Percentiles rank a stretch among this genome's conserved stretches.
These are phyloP conservation scores for Elaphurus davidianus DNA, from an alignment of 2,113 vertebrate genomes.

Conservation along the genomic window DNA sequence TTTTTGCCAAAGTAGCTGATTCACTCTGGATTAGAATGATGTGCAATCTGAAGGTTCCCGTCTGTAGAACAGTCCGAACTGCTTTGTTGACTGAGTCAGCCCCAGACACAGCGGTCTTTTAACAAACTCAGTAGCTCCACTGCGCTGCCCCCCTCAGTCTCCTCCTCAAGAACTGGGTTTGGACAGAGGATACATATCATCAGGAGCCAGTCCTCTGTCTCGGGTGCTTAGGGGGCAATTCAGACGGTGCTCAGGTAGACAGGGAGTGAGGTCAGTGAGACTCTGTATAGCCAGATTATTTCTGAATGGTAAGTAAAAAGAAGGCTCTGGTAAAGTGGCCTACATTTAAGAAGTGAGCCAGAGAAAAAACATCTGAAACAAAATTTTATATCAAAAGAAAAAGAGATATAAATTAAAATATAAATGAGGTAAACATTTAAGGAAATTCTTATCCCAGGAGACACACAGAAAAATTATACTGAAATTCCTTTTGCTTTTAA, in stretches of 20 bases:
- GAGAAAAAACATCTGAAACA: not conserved
- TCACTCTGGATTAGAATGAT: not conserved
- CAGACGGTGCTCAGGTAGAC: not conserved
- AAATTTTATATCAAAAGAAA: not conserved
- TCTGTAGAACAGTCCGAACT: not conserved
- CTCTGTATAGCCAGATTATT: not conserved
- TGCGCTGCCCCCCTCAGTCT: rapidly evolving
- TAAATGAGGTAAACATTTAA: not conserved
- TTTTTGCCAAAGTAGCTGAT: not conserved
- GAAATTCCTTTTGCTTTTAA: not conserved
- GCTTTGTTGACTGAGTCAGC: not conserved
- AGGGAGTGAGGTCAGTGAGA: not conserved
- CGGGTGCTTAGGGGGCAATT: too few species aligned
- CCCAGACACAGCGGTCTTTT: not conserved
- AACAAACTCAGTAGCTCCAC: not conserved
- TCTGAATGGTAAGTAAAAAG: not conserved
- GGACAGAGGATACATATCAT: not conserved
- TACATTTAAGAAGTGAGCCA: not conserved
- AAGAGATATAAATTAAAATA: not conserved
- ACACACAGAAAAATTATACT: not conserved
- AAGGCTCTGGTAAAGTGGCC: not conserved
- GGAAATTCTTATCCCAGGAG: not conserved
- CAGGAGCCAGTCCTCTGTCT: not conserved
- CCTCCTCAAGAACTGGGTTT: not conserved
- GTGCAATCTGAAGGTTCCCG: not conserved